phyloP scores from a whole-genome alignment of 2,113 vertebrate species.

The Etheostoma cragini region DNA sequence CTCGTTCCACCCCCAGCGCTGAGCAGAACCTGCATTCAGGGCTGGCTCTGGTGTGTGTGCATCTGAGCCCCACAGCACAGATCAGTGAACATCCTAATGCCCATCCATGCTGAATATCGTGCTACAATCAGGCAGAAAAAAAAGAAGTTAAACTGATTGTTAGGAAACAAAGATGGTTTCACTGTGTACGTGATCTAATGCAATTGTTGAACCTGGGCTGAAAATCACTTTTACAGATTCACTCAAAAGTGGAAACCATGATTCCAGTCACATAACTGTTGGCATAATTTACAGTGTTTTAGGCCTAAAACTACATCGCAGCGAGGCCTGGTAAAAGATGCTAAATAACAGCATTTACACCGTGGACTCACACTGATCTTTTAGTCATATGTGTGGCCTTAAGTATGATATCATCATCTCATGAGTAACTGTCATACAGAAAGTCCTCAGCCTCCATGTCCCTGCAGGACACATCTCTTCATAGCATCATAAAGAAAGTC shows the following conservation, averaged over 20 bases:
- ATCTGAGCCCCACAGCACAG: conserved; percentile 66
- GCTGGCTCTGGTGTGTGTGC: conserved; percentile 34
- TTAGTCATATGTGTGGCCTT: too few relatives aligned
- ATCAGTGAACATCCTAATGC: conserved; percentile 55
- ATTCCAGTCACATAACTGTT: conserved; percentile 13
- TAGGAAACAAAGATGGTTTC: neutral
- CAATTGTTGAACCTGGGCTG: neutral
- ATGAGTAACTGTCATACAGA: too few relatives aligned
- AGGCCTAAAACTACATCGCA: conserved; percentile 12
- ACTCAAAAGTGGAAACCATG: neutral
- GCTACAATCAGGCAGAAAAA: conserved; percentile 2
- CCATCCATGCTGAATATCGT: conserved; percentile 55
- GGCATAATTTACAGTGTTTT: neutral
- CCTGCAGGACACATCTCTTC: conserved; percentile 15
- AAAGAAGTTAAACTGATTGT: neutral
- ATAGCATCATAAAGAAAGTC: neutral
- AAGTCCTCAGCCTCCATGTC: neutral
- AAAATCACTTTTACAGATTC: neutral
- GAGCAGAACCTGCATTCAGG: conserved; percentile 29
- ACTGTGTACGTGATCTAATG: too few relatives aligned
- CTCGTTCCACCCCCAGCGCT: conserved; percentile 52
- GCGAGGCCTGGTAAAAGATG: neutral
- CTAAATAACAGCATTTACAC: neutral
- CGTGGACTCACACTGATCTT: neutral
- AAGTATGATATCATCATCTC: too few relatives aligned